Base-by-base conservation (phyloP, 1,140 invertebrate species). In the Cardiocondyla obscurior region DNA sequence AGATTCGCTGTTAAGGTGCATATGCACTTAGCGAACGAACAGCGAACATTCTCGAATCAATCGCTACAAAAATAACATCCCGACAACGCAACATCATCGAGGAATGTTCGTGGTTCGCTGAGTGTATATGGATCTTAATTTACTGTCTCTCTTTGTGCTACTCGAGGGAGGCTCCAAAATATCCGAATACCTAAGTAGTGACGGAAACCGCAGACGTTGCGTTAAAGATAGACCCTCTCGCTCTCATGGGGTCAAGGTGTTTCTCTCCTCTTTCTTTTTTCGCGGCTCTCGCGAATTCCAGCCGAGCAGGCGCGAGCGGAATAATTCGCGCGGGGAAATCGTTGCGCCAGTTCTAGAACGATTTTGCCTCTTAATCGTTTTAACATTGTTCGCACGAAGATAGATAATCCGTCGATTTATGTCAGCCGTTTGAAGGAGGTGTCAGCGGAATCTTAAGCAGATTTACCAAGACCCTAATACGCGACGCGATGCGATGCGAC, bases 301-400 rank as follows among this genome's bases (percentile, higher is more conserved):
- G 58, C n/a, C 14, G 8, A 39, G 53, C 16, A n/a, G 22, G 30
- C 33, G 22, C 60, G 74, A 67, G 42, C 12, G 44, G 19, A 69
- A 79, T 67, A 69, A 67, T 79, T 69, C 53, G 51, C 79, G 30
- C 42, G 12, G 7, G 39, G n/a, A 16, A 82, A 39, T 28, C 1
- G 3, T 55, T 57, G n/a, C 55, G 51, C 51, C 76, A 69, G 1
- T 44, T 81, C 33, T 14, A 10, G 58, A 62, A 62, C 55, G 30
- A 53, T 51, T 44, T 39, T 7, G 25, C 44, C n/a, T 8, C 25
- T 67, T 67, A 55, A 79, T 79, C 49, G 46, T 42, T 42, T 79
- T 69, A 79, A 67, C 46, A 79, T 67, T 51, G 62, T 69, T 79
- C 39, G 74, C 62, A 79, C 74, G 74, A 33, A 79, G 62, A 69